Evolutionary conservation across 1,140 invertebrate genomes (phyloP).

Genomic region (Conopomorpha cramerella): DNA sequence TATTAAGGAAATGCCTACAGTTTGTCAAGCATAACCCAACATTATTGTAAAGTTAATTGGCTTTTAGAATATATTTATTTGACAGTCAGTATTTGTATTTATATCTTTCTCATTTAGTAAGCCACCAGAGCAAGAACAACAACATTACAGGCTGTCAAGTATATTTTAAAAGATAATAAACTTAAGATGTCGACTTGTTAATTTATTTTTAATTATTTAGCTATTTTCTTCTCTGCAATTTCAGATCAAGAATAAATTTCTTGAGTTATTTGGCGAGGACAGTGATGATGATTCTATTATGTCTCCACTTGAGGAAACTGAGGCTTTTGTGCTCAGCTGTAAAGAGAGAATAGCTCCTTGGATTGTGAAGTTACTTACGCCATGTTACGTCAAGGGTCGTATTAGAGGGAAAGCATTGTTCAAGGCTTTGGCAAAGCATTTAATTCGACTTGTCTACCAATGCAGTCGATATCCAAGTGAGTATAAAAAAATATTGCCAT

Average conservation of each 20-base stretch:
- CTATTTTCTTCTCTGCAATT: slow-evolving; percentile 11
- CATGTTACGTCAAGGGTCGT: slow-evolving; percentile 39
- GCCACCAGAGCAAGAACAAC: too few relatives aligned
- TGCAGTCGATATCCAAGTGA: slow-evolving; percentile 52
- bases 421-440: slow-evolving; percentile 39
- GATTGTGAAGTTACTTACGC: slow-evolving; percentile 38
- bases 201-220: slow-evolving; percentile 1
- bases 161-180: too few relatives aligned
- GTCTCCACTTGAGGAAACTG: slow-evolving; percentile 42
- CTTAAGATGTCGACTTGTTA: too few relatives aligned
- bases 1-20: too few relatives aligned
- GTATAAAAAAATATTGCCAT: slow-evolving; percentile 6
- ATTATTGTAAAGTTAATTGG: too few relatives aligned
- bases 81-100: too few relatives aligned
- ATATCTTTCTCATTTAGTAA: too few relatives aligned
- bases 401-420: slow-evolving; percentile 40
- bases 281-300: slow-evolving; percentile 47
- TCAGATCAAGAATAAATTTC: slow-evolving; percentile 40
- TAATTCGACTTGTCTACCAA: slow-evolving; percentile 45
- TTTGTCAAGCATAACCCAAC: too few relatives aligned
- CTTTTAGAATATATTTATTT: too few relatives aligned
- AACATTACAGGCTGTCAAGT: too few relatives aligned
- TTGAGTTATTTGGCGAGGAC: slow-evolving; percentile 44
- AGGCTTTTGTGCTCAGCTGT: slow-evolving; percentile 42
- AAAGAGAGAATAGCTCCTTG: slow-evolving; percentile 50